These are phyloP conservation scores for Capreolus pygargus DNA, from an alignment of 2,113 vertebrate species.

Conservation along the genomic window DNA sequence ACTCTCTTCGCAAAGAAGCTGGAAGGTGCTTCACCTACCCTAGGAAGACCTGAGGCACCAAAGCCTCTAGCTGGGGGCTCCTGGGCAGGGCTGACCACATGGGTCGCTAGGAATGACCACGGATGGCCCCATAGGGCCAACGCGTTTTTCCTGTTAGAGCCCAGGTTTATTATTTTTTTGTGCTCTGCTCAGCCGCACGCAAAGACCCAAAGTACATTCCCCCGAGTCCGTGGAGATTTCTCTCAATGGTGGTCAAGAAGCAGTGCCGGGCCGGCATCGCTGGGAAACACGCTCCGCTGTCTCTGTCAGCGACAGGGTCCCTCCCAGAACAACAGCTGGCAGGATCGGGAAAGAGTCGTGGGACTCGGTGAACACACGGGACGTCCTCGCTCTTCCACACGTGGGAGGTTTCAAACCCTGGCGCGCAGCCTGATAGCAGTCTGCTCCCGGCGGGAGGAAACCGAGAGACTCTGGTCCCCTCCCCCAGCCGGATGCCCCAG, in stretches of 20 bases:
- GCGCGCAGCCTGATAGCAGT: not conserved
- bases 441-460: not conserved
- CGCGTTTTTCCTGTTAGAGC: not conserved
- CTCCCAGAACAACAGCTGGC: slow-evolving; percentile 30
- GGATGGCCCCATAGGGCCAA: rapidly evolving
- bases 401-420: not conserved
- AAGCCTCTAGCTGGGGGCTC: not conserved
- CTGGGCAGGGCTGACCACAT: not conserved
- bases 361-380: not conserved
- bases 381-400: too few relatives aligned
- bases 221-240: not conserved
- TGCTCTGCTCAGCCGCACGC: not conserved
- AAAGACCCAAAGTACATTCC: not conserved
- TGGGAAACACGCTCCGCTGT: not conserved
- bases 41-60: rapidly evolving
- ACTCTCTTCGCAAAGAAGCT: not conserved
- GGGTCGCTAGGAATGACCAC: not conserved
- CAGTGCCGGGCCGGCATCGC: not conserved
- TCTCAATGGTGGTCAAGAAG: rapidly evolving
- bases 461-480: rapidly evolving
- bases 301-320: not conserved
- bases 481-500: not conserved
- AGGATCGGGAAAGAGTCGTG: not conserved
- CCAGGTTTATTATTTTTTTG: not conserved
- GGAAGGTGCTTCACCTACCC: rapidly evolving